Evolutionary conservation across 1,140 invertebrate species (phyloP).

Genomic region (Drosophila mojavensis): DNA sequence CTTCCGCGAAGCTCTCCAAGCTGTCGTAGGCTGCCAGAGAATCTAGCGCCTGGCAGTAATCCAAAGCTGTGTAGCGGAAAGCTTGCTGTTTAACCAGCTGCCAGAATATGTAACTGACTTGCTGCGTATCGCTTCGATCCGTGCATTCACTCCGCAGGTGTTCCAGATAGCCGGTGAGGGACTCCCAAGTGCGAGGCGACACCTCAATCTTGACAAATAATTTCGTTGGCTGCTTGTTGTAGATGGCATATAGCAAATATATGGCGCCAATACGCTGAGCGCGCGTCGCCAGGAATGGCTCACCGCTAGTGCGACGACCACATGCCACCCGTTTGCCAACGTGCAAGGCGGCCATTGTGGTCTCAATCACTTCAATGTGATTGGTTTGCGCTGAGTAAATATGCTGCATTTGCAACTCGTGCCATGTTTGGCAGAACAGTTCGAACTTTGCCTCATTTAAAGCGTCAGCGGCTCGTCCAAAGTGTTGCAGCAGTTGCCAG

Average conservation of each 20-base stretch:
- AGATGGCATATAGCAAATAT: constrained; percentile 68
- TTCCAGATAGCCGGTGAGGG: constrained; percentile 44
- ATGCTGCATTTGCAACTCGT: constrained; percentile 58
- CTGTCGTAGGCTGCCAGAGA: constrained; percentile 64
- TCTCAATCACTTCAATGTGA: constrained; percentile 66
- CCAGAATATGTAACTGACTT: constrained; percentile 66
- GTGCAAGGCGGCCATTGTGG: constrained; percentile 62
- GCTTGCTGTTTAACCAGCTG: constrained; percentile 54
- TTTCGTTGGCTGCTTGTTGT: constrained; percentile 76
- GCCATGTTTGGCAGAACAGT: constrained; percentile 64
- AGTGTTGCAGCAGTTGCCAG: constrained; percentile 53
- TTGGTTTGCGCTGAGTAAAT: constrained; percentile 67
- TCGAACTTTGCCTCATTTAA: constrained; percentile 42
- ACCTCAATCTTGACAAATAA: constrained; percentile 67
- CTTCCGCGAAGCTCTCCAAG: constrained; percentile 30
- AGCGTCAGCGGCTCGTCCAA: constrained; percentile 35
- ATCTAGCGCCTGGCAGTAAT: constrained; percentile 66
- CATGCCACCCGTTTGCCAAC: constrained; percentile 65
- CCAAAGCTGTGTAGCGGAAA: constrained; percentile 66
- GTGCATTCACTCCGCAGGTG: constrained; percentile 3
- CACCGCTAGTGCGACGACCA: constrained; percentile 48
- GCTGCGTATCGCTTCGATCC: constrained; percentile 40
- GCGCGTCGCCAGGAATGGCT: constrained; percentile 35
- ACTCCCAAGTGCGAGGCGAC: constrained; percentile 54
- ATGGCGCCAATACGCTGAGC: constrained; percentile 59